Base-by-base conservation (phyloP, 2,888 invertebrate genomes). In the Philereme transversata region DNA sequence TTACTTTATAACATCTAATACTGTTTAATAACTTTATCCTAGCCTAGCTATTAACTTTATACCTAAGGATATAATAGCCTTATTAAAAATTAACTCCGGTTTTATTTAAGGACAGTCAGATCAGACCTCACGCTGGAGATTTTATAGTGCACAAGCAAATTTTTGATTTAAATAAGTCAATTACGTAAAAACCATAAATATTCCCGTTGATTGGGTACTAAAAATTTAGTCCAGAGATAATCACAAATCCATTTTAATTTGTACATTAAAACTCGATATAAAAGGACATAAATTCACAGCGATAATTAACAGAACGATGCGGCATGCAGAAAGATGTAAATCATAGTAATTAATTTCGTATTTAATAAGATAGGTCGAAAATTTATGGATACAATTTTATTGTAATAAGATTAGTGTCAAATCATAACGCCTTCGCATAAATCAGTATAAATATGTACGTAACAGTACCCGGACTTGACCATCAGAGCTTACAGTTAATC, bases 361-460 rank as follows among this genome's bases (percentile, higher is more conserved):
- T 68, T 70, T 68, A 70, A 67, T 60, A 51, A 55, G 50, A 36
- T 69, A 62, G 68, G 57, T 72, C 57, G 57, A 68, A 57, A 72
- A 75, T 74, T 69, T 69, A 72, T 68, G 67, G 63, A 61, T 69
- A 71, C 44, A 54, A 59, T 65, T 62, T 61, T 57, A 66, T 67
- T 64, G 68, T 72, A 76, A 73, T 67, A 63, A 74, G 71, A 75
- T 74, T 74, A 78, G 69, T 77, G 77, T 78, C 79, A 76, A 70
- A 68, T 72, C 68, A 68, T 77, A 74, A 73, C 75, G 64, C 68
- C 68, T 66, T 64, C 61, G 60, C 67, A 78, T 81, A 79, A 82
- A 85, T 82, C 75, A 77, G 76, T 79, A 81, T 79, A 76, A 80
- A 81, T 77, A 76, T 74, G 72, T 75, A 70, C 60, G 68, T 77